A percentile compares a stretch with the other conserved stretches of the same genome.
These are phyloP conservation scores for Trematomus bernacchii DNA, from an alignment of 2,797 vertebrate species.

Conservation along the genomic window DNA sequence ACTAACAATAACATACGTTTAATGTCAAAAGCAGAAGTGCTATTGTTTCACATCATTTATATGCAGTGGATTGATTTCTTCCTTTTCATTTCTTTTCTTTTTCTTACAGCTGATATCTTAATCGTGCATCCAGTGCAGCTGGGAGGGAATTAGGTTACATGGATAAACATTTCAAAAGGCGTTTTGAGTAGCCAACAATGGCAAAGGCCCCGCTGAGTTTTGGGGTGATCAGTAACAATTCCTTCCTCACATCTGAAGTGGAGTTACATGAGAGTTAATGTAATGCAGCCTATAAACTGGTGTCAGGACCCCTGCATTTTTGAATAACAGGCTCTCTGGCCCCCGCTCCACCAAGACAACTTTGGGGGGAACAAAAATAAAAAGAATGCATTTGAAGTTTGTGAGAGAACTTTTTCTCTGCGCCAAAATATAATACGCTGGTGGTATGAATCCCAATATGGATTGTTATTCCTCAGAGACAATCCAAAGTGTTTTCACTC, in stretches of 20 bases:
- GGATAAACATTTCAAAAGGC: conserved; percentile 34
- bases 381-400: conserved; percentile 28
- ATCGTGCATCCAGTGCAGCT: neutral
- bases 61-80: neutral
- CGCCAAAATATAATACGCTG: conserved; percentile 47
- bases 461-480: conserved; percentile 79
- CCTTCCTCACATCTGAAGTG: conserved; percentile 32
- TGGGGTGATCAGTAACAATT: conserved; percentile 32
- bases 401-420: conserved; percentile 52
- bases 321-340: conserved; percentile 65
- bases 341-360: conserved; percentile 34
- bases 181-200: conserved; percentile 15
- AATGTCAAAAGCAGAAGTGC: neutral
- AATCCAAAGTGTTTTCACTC: conserved; percentile 74
- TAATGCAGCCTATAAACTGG: conserved; percentile 60
- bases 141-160: conserved; percentile 9
- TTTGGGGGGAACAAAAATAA: conserved; percentile 50
- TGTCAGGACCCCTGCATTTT: conserved; percentile 67
- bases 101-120: conserved; percentile 4
- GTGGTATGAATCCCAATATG: conserved; percentile 64
- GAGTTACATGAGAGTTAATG: conserved; percentile 53
- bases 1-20: neutral
- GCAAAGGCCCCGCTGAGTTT: conserved; percentile 31
- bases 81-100: neutral
- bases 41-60: neutral